phyloP scores from a whole-genome alignment of 2,888 invertebrate genomes.

The Theretra japonica region DNA sequence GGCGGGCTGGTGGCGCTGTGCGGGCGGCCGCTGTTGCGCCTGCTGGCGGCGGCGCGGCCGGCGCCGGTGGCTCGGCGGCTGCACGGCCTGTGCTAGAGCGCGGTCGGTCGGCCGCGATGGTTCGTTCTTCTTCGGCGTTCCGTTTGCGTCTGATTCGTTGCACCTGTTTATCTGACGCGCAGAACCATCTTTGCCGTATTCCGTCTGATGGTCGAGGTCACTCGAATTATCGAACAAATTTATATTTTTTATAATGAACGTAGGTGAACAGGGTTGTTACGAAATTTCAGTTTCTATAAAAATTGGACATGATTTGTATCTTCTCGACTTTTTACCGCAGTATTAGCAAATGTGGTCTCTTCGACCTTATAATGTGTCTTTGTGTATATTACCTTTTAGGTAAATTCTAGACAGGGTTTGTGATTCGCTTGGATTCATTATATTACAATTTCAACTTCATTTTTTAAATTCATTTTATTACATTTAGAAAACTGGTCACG shows the following conservation, averaged over 20 bases:
- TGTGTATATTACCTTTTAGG: constrained; percentile 9
- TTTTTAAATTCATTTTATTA: neutral
- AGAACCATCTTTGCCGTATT: constrained; percentile 16
- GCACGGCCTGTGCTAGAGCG: constrained; percentile 73
- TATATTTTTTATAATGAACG: constrained; percentile 43
- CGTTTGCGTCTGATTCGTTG: constrained; percentile 25
- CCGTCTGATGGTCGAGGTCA: constrained; percentile 28
- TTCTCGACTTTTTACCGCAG: constrained; percentile 4
- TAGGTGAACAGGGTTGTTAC: constrained; percentile 76
- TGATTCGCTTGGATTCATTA: neutral
- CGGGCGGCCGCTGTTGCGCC: constrained; percentile 75
- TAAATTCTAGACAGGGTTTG: constrained; percentile 13
- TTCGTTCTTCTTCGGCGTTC: constrained; percentile 5
- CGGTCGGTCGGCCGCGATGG: constrained; percentile 27
- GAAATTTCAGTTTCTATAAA: constrained; percentile 53
- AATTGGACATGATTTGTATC: constrained; percentile 17
- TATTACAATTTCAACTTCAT: neutral
- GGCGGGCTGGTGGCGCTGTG: constrained; percentile 76
- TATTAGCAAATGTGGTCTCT: neutral
- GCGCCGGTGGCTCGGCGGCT: constrained; percentile 70
- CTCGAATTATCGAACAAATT: constrained; percentile 26
- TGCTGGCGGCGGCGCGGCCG: constrained; percentile 81
- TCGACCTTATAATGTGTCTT: neutral
- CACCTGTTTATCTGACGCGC: constrained; percentile 22
- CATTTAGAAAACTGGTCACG: constrained; percentile 3